Evolutionary conservation across 1,140 invertebrate genomes (phyloP).

Genomic region (Drosophila grimshawi): DNA sequence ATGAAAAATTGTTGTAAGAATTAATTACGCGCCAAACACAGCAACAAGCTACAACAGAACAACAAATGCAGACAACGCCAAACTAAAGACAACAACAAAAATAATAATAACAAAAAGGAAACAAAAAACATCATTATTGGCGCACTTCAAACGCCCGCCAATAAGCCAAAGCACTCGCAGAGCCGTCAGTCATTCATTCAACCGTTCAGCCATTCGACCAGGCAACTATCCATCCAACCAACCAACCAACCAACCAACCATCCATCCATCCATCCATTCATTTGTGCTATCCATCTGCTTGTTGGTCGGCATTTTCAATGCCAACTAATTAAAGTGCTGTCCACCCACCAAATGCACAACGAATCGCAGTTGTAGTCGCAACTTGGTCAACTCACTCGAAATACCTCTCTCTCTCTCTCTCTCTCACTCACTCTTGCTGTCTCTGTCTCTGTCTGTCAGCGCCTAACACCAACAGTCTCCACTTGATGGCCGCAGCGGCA

Average conservation of each 20-base stretch:
- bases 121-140: slow-evolving; percentile 62
- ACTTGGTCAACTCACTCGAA: slow-evolving; percentile 32
- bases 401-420: background rate
- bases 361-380: slow-evolving; percentile 25
- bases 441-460: slow-evolving; percentile 64
- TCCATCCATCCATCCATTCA: slow-evolving; percentile 18
- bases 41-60: slow-evolving; percentile 32
- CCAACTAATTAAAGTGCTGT: slow-evolving; percentile 80
- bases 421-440: slow-evolving; percentile 14
- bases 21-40: slow-evolving; percentile 78
- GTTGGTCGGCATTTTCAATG: slow-evolving; percentile 66
- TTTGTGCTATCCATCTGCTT: slow-evolving; percentile 35
- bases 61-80: slow-evolving; percentile 7
- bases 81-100: background rate
- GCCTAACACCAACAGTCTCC: slow-evolving; percentile 21
- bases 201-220: slow-evolving; percentile 17
- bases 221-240: slow-evolving; percentile 39
- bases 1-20: slow-evolving; percentile 81
- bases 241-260: slow-evolving; percentile 33
- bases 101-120: background rate
- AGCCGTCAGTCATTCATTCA: slow-evolving; percentile 45
- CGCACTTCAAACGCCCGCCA: slow-evolving; percentile 64
- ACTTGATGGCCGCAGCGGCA: slow-evolving; percentile 50
- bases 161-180: slow-evolving; percentile 50
- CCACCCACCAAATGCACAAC: slow-evolving; percentile 65